These are phyloP conservation scores for Myoxocephalus aenaeus DNA, from an alignment of 2,797 vertebrate species.

Conservation along the genomic window DNA sequence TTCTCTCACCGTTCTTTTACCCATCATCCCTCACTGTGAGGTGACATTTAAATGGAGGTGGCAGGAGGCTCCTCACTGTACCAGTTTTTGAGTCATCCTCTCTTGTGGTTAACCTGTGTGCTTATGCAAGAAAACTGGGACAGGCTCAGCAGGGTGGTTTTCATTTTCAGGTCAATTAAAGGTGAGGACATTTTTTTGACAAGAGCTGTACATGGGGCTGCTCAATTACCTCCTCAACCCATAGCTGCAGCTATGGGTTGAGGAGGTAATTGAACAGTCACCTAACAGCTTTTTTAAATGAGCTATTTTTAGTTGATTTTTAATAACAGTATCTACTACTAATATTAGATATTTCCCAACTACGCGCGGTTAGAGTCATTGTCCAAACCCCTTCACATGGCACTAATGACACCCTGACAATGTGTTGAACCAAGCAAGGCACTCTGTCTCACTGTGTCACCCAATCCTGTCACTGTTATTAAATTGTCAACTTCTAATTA, in stretches of 20 bases:
- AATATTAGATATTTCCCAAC: not conserved
- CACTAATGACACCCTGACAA: slow-evolving; percentile 27
- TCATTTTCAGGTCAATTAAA: not conserved
- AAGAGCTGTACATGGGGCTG: not conserved
- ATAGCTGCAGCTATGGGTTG: not conserved
- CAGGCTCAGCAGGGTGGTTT: not conserved
- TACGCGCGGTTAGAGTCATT: not conserved
- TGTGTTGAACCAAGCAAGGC: slow-evolving; percentile 22
- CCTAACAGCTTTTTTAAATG: not conserved
- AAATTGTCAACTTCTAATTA: slow-evolving; percentile 45
- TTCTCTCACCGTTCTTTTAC: slow-evolving; percentile 27
- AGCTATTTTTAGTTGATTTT: not conserved
- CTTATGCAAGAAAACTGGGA: not conserved
- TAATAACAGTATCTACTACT: not conserved
- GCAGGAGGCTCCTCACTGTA: slow-evolving; percentile 46
- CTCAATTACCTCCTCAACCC: slow-evolving; percentile 7
- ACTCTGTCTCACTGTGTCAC: slow-evolving; percentile 17
- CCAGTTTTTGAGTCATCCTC: slow-evolving; percentile 44
- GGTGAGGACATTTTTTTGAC: not conserved
- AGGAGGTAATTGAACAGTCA: not conserved
- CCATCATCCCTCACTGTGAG: slow-evolving; percentile 49
- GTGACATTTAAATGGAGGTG: slow-evolving; percentile 70
- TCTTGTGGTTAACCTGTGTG: slow-evolving; percentile 27
- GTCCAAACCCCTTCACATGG: slow-evolving; percentile 9
- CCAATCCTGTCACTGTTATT: slow-evolving; percentile 29